phyloP scores from a whole-genome alignment of 2,113 vertebrate species.

The Stomatorhinus ivindoensis region DNA sequence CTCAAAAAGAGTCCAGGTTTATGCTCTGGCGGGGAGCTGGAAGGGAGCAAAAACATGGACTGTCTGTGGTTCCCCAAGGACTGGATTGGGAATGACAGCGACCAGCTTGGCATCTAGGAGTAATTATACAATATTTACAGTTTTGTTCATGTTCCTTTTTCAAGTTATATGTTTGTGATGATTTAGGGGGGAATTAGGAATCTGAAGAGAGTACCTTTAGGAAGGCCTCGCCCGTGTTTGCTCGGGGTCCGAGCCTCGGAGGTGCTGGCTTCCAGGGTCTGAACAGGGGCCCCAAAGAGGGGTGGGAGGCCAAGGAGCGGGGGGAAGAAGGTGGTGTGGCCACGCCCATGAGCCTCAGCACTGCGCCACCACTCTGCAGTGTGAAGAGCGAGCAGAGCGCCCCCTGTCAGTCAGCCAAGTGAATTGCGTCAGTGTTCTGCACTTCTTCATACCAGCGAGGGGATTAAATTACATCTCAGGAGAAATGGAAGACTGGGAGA shows the following conservation, averaged over 20 bases:
- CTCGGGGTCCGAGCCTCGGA: conserved; percentile 74
- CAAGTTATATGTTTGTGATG: neutral
- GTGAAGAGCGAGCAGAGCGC: neutral
- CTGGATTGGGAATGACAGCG: neutral
- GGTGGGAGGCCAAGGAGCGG: conserved; percentile 84
- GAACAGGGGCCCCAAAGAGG: conserved; percentile 77
- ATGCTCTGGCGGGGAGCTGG: too few species aligned
- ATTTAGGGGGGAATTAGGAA: neutral
- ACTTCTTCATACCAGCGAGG: neutral
- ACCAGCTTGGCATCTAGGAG: neutral
- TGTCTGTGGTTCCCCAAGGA: neutral
- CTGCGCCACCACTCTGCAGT: conserved; percentile 90
- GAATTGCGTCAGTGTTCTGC: neutral
- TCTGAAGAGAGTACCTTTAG: conserved; percentile 70
- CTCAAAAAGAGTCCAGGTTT: neutral
- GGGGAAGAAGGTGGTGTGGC: conserved; percentile 81
- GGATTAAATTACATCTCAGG: neutral
- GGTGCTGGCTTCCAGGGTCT: conserved; percentile 78
- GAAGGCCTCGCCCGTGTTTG: conserved; percentile 70
- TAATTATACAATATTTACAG: neutral
- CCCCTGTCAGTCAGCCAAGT: neutral
- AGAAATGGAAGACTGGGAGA: neutral
- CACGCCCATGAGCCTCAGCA: conserved; percentile 72
- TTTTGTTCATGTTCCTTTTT: neutral
- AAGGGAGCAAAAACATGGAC: too few species aligned